Base-by-base conservation (phyloP, 1,140 invertebrate genomes). In the Heliothis subflexa region DNA sequence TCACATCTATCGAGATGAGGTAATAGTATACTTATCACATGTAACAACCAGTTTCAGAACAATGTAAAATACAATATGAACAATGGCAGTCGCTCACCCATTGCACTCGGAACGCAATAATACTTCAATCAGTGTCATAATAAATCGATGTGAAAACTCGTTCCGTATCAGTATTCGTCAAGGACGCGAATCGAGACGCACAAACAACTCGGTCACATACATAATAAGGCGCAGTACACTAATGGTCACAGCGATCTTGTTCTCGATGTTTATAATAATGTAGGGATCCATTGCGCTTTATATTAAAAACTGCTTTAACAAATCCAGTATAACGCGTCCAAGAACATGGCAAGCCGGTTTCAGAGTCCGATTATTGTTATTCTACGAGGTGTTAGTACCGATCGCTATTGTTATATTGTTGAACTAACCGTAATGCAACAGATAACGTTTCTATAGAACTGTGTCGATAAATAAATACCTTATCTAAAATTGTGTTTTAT, bases 111-210 rank as follows among this genome's bases (percentile, higher is more conserved):
- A 28, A 61, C 64, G 66, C 70, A 57, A 57, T 64, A 76, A 78
- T 68, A 75, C 62, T 21, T 83, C 79, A 79, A 78, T 80, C 61
- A 80, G 55, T 78, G 83, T 81, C 81, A 84, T 84, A 84, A 81
- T 83, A 79, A 84, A 85, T 85, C 78, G 83, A 82, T 82, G 84
- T 83, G 83, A 81, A 84, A 84, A 83, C 85, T 79, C 55, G 85
- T 81, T 83, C 70, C 73, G 70, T 81, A 80, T 33, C 52, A 25
- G 57, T 57, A 49, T 66, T 21, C 71, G 72, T 78, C 84, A 86
- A 86, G 84, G 84, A 78, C 82, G 78, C 54, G 62, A 55, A 33
- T 45, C 14, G 45, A 80, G 47, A 70, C 78, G 70, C 45, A 74
- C 72, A 28, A 77, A 78, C 71, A 71, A 52, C 54, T 79, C n/a